These are phyloP conservation scores for Sesia apiformis DNA, from an alignment of 2,888 invertebrate genomes.

Conservation along the genomic window DNA sequence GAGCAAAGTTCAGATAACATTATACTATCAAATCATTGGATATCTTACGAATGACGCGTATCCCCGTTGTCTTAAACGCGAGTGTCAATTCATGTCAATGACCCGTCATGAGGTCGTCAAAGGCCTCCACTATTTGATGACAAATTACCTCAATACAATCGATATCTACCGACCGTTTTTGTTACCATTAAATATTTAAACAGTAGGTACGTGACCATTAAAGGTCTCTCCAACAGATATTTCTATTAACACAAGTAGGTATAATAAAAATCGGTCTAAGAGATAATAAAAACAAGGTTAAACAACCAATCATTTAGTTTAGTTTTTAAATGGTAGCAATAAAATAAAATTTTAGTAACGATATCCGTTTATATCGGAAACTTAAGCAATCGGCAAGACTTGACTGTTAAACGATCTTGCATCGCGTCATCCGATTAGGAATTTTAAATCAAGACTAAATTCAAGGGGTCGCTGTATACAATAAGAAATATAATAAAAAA, in stretches of 20 bases:
- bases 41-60: conserved; percentile 26
- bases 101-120: conserved; percentile 15
- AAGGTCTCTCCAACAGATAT: no score
- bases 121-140: neutral
- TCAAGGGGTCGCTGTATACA: conserved; percentile 21
- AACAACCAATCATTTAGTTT: neutral
- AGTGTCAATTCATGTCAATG: conserved; percentile 34
- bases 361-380: neutral
- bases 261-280: no score
- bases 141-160: neutral
- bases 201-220: no score
- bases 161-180: no score
- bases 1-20: conserved; percentile 13
- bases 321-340: neutral
- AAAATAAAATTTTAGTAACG: neutral
- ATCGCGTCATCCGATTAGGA: conserved; percentile 5
- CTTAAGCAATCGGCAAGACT: neutral
- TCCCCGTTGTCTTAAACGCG: conserved; percentile 17
- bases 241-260: no score
- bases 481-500: conserved; percentile 10
- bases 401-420: neutral
- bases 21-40: conserved; percentile 37
- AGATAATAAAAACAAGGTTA: neutral
- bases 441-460: conserved; percentile 6
- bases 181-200: no score